phyloP scores from a whole-genome alignment of 2,113 vertebrate genomes.

The Aspidoscelis tigris region DNA sequence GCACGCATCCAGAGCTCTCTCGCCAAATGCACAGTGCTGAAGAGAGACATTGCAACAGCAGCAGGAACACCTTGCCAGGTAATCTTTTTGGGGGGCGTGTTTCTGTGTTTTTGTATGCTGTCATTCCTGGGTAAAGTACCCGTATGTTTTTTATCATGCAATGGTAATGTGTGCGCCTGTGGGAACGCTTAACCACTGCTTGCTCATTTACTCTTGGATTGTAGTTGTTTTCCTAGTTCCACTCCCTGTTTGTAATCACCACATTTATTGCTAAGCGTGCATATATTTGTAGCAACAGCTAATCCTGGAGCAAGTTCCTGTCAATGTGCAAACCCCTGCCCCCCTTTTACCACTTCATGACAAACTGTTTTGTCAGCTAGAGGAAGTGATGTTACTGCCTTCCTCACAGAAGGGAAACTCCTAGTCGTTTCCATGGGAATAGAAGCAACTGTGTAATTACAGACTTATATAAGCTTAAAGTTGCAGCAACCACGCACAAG shows the following conservation, averaged over 20 bases:
- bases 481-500: neutral
- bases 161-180: neutral
- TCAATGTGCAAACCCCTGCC: slow-evolving; percentile 36
- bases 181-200: neutral
- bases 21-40: slow-evolving; percentile 31
- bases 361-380: slow-evolving; percentile 81
- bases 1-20: slow-evolving; percentile 20
- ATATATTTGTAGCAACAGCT: slow-evolving; percentile 65
- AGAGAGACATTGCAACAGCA: slow-evolving; percentile 50
- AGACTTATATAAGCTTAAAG: slow-evolving; percentile 69
- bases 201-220: neutral
- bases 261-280: slow-evolving; percentile 63
- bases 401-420: slow-evolving; percentile 80
- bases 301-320: slow-evolving; percentile 59
- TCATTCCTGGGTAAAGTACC: neutral
- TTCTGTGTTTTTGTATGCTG: slow-evolving; percentile 4
- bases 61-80: slow-evolving; percentile 51
- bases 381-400: slow-evolving; percentile 80
- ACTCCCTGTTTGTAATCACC: neutral
- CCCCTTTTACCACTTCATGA: slow-evolving; percentile 70
- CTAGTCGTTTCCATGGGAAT: slow-evolving; percentile 78
- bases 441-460: slow-evolving; percentile 55
- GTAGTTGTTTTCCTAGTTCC: neutral
- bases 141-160: neutral
- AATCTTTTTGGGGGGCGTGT: neutral